phyloP scores from a whole-genome alignment of 1,140 invertebrate species.

The Drosophila sturtevanti region DNA sequence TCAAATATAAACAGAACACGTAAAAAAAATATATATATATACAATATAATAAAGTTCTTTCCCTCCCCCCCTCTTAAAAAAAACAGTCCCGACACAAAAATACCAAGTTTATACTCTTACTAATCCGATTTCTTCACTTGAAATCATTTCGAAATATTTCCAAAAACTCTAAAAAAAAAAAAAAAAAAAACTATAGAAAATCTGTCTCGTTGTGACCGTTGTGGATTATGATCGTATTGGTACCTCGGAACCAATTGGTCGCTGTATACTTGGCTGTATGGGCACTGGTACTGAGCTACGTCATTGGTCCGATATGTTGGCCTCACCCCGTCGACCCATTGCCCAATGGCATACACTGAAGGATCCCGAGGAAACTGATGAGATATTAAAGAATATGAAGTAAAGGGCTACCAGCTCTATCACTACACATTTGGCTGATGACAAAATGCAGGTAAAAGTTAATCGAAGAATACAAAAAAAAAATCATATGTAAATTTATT shows the following conservation, averaged over 20 bases:
- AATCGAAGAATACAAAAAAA: too few species aligned
- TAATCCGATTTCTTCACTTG: conserved; percentile 19
- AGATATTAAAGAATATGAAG: conserved; percentile 82
- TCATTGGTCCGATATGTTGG: conserved; percentile 99
- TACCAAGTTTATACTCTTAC: not conserved
- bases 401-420: conserved; percentile 52
- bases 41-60: not conserved
- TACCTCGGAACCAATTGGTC: conserved; percentile 99
- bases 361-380: conserved; percentile 95
- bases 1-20: conserved; percentile 9
- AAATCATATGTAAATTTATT: too few species aligned
- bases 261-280: conserved; percentile 98
- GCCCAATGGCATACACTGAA: conserved; percentile 99
- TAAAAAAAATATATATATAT: conserved; percentile 1
- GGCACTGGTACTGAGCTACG: conserved; percentile 98
- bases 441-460: conserved; percentile 46
- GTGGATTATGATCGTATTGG: conserved; percentile 99
- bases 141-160: conserved; percentile 52
- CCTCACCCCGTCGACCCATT: conserved; percentile 98
- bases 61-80: not conserved
- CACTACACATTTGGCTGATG: conserved; percentile 45
- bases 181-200: conserved; percentile 90
- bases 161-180: conserved; percentile 18
- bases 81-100: not conserved
- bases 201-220: conserved; percentile 98